Evolutionary conservation across 23 tunicate species (phyloP).

Genomic region (Oikopleura dioica): DNA sequence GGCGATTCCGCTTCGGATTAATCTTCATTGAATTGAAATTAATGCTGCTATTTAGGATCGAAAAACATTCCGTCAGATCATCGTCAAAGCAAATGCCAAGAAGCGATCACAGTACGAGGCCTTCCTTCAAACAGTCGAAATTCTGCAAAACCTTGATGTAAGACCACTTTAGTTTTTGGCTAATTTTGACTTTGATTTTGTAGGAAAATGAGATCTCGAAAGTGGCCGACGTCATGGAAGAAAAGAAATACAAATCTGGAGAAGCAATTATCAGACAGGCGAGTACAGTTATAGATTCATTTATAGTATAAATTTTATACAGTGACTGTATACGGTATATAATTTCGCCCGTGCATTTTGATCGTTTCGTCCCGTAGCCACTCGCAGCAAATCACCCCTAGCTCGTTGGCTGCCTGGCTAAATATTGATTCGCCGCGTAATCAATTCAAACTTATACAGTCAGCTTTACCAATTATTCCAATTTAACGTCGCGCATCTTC

Average conservation of each 20-base stretch:
- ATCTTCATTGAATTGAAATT: neutral
- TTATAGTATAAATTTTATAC: no score
- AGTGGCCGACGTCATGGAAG: conserved; percentile 75
- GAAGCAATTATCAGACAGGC: conserved; percentile 54
- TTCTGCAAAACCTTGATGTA: conserved; percentile 44
- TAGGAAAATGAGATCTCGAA: conserved; percentile 58
- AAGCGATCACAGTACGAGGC: conserved; percentile 81
- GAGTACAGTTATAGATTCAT: no score
- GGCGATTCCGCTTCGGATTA: no score
- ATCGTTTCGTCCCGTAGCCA: no score
- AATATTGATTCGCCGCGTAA: no score
- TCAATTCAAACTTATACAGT: no score
- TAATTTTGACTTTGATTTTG: neutral
- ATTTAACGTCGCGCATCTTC: no score
- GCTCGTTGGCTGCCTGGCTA: no score
- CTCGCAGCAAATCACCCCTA: no score
- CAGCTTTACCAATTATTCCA: no score
- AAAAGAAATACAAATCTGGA: conserved; percentile 28
- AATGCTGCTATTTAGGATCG: conserved; percentile 21
- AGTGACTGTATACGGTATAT: no score
- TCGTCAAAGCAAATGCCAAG: conserved; percentile 52
- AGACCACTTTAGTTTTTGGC: conserved; percentile 8
- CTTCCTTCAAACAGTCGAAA: conserved; percentile 61
- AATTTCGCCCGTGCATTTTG: no score
- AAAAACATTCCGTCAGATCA: conserved; percentile 56